Percentiles rank a stretch among this genome's conserved stretches.
phyloP scores from a whole-genome alignment of 2,888 invertebrate genomes.

The Parnassius mnemosyne region DNA sequence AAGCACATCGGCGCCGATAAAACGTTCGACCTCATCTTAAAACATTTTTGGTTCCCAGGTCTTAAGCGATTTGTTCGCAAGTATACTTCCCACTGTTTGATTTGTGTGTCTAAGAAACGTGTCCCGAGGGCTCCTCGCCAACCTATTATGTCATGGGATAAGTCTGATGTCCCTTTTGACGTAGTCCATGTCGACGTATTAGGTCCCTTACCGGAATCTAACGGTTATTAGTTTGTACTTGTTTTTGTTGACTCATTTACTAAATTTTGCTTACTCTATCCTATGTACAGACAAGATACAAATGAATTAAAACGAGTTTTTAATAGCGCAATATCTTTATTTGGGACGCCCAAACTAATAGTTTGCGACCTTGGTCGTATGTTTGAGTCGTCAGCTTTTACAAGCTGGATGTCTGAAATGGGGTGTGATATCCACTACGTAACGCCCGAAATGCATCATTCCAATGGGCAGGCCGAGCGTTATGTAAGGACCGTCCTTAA shows the following conservation, averaged over 20 bases:
- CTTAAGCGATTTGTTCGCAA: too few relatives aligned
- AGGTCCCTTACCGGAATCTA: neutral
- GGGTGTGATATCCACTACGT: slow-evolving; percentile 27
- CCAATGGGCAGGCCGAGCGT: slow-evolving; percentile 30
- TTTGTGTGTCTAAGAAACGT: too few relatives aligned
- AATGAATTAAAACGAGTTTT: slow-evolving; percentile 21
- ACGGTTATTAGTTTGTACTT: neutral
- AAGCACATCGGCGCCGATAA: neutral
- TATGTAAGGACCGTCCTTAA: slow-evolving; percentile 27
- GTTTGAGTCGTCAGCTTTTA: slow-evolving; percentile 21
- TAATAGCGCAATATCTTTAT: slow-evolving; percentile 20
- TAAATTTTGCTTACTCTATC: slow-evolving; percentile 11
- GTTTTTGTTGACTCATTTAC: neutral
- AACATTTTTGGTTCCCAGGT: neutral
- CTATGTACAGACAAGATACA: slow-evolving; percentile 33
- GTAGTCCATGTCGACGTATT: neutral
- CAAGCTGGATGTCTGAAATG: slow-evolving; percentile 11
- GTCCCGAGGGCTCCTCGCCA: too few relatives aligned
- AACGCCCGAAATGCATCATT: slow-evolving; percentile 28
- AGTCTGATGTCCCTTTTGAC: neutral
- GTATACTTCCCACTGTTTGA: too few relatives aligned
- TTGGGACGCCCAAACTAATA: slow-evolving; percentile 23
- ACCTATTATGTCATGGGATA: too few relatives aligned
- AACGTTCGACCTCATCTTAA: neutral
- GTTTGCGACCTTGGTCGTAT: slow-evolving; percentile 25